phyloP scores from a whole-genome alignment of 2,797 vertebrate genomes.

The Apodemus agrarius region DNA sequence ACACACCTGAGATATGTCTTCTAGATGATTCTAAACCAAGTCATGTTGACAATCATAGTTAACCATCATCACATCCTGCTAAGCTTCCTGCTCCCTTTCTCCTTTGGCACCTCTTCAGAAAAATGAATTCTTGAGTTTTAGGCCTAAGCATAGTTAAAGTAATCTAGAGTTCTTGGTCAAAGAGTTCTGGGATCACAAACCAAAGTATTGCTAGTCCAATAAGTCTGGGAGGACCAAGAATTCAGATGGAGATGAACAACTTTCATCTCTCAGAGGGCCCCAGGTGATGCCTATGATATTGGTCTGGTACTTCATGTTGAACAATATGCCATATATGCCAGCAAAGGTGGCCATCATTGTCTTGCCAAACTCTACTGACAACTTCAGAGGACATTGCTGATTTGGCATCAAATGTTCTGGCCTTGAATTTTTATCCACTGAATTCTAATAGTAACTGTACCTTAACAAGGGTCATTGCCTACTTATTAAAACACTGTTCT shows the following conservation, averaged over 20 bases:
- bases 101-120: background rate
- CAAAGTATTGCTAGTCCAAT: background rate
- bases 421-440: background rate
- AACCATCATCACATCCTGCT: background rate
- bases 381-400: background rate
- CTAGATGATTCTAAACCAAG: background rate
- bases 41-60: background rate
- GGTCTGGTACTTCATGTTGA: background rate
- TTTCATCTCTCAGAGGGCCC: background rate
- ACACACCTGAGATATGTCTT: background rate
- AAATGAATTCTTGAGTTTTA: background rate
- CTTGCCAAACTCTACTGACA: constrained; percentile 5
- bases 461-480: background rate
- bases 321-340: background rate
- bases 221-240: background rate
- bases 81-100: background rate
- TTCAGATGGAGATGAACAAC: background rate
- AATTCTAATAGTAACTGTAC: background rate
- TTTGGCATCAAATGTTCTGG: background rate
- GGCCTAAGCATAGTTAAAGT: background rate
- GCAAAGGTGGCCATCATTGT: background rate
- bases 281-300: background rate
- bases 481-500: background rate
- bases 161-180: background rate
- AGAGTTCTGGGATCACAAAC: background rate